Evolutionary conservation across 2,888 invertebrate species (phyloP).

Genomic region (Agrochola lota): DNA sequence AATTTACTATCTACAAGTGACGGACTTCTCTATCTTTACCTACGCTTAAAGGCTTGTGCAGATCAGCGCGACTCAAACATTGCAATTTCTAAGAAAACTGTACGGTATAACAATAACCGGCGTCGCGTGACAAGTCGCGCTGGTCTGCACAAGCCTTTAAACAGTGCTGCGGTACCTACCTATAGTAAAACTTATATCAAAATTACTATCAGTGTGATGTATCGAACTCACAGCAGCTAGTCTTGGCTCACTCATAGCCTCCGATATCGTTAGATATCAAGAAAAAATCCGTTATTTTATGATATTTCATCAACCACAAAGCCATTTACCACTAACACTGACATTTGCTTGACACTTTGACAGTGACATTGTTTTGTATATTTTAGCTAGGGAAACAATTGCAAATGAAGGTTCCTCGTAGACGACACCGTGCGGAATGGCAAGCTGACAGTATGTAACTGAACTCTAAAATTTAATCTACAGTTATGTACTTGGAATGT

Average conservation of each 20-base stretch:
- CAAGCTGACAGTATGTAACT: conserved; percentile 31
- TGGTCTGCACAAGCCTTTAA: no score
- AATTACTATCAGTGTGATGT: conserved; percentile 36
- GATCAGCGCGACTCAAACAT: no score
- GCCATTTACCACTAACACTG: conserved; percentile 37
- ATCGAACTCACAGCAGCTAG: conserved; percentile 36
- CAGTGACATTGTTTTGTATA: conserved; percentile 63
- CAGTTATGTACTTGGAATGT: conserved; percentile 68
- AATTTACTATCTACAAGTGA: conserved; percentile 11
- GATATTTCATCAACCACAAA: conserved; percentile 25
- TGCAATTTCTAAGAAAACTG: no score
- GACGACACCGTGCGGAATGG: conserved; percentile 54
- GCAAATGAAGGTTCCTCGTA: conserved; percentile 55
- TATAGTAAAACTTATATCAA: conserved; percentile 6
- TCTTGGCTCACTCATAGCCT: conserved; percentile 51
- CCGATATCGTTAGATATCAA: conserved; percentile 43
- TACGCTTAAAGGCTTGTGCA: no score
- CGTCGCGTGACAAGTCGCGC: no score
- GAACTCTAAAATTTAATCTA: conserved; percentile 51
- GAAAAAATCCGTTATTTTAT: conserved; percentile 40
- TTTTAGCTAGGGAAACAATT: conserved; percentile 50
- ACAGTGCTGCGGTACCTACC: not conserved
- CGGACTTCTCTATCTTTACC: conserved; percentile 1
- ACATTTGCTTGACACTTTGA: conserved; percentile 68
- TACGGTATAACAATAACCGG: no score